These are phyloP conservation scores for Oryzias sinensis DNA, from an alignment of 2,797 vertebrate genomes.

Conservation along the genomic window DNA sequence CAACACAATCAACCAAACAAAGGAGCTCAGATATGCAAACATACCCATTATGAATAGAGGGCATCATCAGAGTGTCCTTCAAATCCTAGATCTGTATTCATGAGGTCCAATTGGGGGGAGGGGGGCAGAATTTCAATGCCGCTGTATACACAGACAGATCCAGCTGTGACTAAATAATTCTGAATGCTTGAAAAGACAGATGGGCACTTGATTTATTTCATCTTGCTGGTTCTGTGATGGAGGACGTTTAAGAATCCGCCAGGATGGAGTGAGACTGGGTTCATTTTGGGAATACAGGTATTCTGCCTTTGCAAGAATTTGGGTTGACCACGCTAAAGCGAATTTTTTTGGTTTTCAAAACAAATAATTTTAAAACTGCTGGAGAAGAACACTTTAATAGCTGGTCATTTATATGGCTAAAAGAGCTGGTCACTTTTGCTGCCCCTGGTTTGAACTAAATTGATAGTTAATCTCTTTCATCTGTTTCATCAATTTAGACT, in stretches of 20 bases:
- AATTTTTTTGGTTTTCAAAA: background rate
- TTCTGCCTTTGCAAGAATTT: background rate
- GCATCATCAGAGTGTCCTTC: conserved; percentile 50
- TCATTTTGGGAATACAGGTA: conserved; percentile 1
- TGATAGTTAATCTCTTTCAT: no score
- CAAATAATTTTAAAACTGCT: no score
- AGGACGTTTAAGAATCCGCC: conserved; percentile 13
- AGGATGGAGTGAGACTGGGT: conserved; percentile 1
- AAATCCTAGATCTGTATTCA: conserved; percentile 53
- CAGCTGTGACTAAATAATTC: conserved; percentile 18
- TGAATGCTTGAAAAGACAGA: conserved; percentile 29
- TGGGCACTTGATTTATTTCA: conserved; percentile 34
- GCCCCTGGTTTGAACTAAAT: no score
- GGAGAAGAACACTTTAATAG: no score
- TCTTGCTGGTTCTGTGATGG: conserved; percentile 14
- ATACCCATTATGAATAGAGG: conserved; percentile 59
- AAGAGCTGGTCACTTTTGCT: no score
- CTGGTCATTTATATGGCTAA: no score
- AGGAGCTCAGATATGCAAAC: conserved; percentile 32
- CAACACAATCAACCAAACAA: conserved; percentile 33
- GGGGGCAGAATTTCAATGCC: conserved; percentile 42
- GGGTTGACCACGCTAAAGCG: background rate
- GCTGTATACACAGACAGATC: conserved; percentile 15
- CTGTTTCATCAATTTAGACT: no score
- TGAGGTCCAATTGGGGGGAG: conserved; percentile 49